Base-by-base conservation (phyloP, 2,888 invertebrate species). In the Sphaerophoria taeniata region DNA sequence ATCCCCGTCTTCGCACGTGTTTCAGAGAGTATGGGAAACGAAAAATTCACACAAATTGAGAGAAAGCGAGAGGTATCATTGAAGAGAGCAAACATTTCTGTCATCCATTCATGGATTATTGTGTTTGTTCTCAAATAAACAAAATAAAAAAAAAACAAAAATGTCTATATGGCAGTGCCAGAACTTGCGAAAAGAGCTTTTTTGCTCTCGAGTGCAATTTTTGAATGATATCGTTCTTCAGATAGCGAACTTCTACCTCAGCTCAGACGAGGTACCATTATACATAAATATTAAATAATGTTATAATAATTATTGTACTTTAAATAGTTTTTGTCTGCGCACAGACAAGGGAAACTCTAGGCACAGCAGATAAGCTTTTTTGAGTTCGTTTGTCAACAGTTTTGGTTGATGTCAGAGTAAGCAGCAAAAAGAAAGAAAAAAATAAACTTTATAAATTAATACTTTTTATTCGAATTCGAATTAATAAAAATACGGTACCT, bases 101-200 rank as follows among this genome's bases (percentile, higher is more conserved):
- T 61, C 72, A 84, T 65, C 80, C 84, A 84, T 84, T 84, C 84
- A 84, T 84, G 72, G 58, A 76, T 72, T 36, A 70, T 65, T 72
- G 71, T 65, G 39, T 70, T 77, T 77, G 9, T 43, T 36, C 16
- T 61, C 55, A 51, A 33, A 47, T 58, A 65, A 60, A 71, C 58
- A 67, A 0, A 51, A 36, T 51, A 9, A 9, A 3, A 39, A 7
- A 36, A 7, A 43, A 7, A 43, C 39, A 43, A 2, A 43, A 24
- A 24, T 24, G 24, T 3, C 31, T 31, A n/a, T 70, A 24, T 65
- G 49, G 31, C 12, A 24, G 24, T 24, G 24, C 39, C 11, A 49
- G 47, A 73, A 72, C 69, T 76, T 71, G 55, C 16, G 36, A 34
- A 43, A 70, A 74, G 63, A 71, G 75, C 75, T 70, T 65, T 24